Conservation (phyloP, 2,113 vertebrate genomes). For the Caretta caretta region DNA sequence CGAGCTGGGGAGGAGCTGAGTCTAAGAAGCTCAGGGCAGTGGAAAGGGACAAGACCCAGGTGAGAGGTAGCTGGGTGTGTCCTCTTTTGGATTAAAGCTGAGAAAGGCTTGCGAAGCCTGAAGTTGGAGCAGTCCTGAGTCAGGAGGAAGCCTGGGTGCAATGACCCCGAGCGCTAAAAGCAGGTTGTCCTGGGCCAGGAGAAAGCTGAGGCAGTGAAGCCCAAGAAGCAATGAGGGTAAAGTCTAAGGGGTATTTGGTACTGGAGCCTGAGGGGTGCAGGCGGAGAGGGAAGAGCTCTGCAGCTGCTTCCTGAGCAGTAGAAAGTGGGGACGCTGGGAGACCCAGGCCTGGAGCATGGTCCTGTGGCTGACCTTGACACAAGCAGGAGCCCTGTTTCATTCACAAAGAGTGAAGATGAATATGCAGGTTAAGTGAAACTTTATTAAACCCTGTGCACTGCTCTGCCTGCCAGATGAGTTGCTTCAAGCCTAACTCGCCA, state of each 20-base stretch:
- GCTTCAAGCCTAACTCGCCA: background rate
- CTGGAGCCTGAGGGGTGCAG: background rate
- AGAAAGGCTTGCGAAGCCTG: too few species aligned
- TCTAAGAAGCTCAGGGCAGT: background rate
- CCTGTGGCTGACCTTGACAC: background rate
- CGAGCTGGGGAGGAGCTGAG: background rate
- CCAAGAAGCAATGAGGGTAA: too few species aligned
- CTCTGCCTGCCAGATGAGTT: background rate
- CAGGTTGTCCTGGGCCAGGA: too few species aligned
- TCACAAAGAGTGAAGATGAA: background rate
- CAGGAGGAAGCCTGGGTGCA: too few species aligned
- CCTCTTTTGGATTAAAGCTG: too few species aligned
- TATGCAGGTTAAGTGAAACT: background rate
- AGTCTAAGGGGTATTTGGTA: too few species aligned
- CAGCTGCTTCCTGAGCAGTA: background rate
- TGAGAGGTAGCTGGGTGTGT: background rate
- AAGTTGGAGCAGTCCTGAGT: too few species aligned
- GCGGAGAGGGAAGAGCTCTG: background rate
- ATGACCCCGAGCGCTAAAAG: too few species aligned
- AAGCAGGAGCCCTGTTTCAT: background rate
- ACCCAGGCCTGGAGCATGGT: background rate
- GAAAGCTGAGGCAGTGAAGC: too few species aligned
- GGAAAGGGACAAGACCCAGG: accelerated
- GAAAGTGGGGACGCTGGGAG: background rate
- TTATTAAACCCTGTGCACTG: background rate